Conservation (phyloP, 2,113 vertebrate genomes). For the Spea bombifrons region DNA sequence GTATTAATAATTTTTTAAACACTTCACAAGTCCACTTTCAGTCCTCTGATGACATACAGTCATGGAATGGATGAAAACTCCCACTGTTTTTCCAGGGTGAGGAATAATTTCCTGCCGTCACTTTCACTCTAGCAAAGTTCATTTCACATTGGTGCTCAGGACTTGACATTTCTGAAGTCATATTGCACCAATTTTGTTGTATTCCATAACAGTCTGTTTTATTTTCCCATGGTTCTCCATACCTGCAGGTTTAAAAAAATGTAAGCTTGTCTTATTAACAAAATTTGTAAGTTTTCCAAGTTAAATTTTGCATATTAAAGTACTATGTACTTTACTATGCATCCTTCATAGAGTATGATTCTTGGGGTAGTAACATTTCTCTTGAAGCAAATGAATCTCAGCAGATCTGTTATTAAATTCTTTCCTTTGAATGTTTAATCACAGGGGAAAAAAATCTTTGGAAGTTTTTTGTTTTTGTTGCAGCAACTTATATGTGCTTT, state of each 20-base stretch:
- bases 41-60: conserved; percentile 5
- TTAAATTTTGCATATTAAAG: no score
- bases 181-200: not conserved
- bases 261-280: not conserved
- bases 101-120: not conserved
- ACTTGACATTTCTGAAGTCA: conserved; percentile 8
- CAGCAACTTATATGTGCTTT: no score
- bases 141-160: conserved; percentile 8
- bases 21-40: no score
- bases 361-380: no score
- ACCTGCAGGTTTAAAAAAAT: not conserved
- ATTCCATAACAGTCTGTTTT: conserved; percentile 5
- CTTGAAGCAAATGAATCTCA: no score
- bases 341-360: no score
- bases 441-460: no score
- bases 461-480: no score
- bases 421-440: no score
- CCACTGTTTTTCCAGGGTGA: conserved; percentile 15
- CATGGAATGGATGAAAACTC: not conserved
- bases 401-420: no score
- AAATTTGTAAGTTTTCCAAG: not conserved
- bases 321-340: no score
- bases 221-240: conserved; percentile 8
- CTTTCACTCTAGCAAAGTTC: conserved; percentile 4
- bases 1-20: no score